A percentile compares a stretch with the other conserved stretches of the same genome.
These are phyloP conservation scores for Oscarella lobularis DNA, from an alignment of 37 sponge, comb jelly and placozoan genomes.

Conservation along the genomic window DNA sequence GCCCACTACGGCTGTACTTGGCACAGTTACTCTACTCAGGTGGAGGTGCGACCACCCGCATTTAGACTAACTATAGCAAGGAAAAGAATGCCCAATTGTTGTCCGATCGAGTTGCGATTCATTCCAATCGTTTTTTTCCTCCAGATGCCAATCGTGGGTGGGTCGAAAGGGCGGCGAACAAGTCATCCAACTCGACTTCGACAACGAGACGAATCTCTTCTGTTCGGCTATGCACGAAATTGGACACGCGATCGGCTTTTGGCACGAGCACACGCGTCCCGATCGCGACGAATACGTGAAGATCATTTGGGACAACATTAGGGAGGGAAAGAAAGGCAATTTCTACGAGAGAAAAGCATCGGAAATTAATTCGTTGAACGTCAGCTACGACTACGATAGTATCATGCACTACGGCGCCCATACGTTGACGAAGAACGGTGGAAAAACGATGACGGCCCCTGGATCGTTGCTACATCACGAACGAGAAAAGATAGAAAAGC, in stretches of 20 bases:
- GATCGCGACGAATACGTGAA: slow-evolving; percentile 44
- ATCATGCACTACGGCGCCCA: slow-evolving; percentile 44
- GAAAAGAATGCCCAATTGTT: too few species aligned
- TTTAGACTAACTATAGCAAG: too few species aligned
- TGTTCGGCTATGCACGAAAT: slow-evolving; percentile 51
- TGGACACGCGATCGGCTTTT: slow-evolving; percentile 52
- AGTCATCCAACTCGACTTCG: neutral
- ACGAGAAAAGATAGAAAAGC: neutral
- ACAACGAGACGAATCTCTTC: neutral
- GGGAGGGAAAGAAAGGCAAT: neutral
- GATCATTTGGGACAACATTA: slow-evolving; percentile 20
- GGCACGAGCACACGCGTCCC: slow-evolving; percentile 48
- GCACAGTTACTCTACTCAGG: too few species aligned
- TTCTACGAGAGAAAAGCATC: slow-evolving; percentile 8
- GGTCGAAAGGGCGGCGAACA: too few species aligned
- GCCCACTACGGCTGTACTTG: too few species aligned
- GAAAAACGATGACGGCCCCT: slow-evolving; percentile 8
- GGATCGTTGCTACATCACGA: too few species aligned
- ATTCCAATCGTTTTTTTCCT: too few species aligned
- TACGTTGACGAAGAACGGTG: slow-evolving; percentile 4
- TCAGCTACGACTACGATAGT: slow-evolving; percentile 41
- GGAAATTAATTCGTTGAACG: slow-evolving; percentile 4
- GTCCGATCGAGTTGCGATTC: too few species aligned
- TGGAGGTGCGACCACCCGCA: too few species aligned
- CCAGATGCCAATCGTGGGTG: too few species aligned